A percentile compares a stretch with the other conserved stretches of the same genome.
Evolutionary conservation across 2,797 vertebrate species (phyloP).

Genomic region (Allobates femoralis): DNA sequence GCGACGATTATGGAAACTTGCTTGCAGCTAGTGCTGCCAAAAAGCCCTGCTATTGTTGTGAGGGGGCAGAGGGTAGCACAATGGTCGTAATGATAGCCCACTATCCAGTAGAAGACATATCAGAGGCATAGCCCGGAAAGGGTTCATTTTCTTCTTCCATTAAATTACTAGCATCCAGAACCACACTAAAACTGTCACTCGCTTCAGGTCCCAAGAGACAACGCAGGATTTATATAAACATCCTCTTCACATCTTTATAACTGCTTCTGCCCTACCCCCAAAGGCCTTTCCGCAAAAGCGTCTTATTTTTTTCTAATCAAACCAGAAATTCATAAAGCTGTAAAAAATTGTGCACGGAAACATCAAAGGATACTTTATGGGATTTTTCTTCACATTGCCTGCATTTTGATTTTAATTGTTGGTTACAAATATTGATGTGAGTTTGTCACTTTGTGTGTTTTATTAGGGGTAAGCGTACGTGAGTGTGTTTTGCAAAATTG

Average conservation of each 20-base stretch:
- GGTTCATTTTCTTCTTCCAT: slow-evolving; percentile 47
- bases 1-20: slow-evolving; percentile 34
- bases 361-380: slow-evolving; percentile 22
- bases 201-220: slow-evolving; percentile 42
- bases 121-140: slow-evolving; percentile 30
- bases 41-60: slow-evolving; percentile 26
- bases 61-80: slow-evolving; percentile 12
- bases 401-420: slow-evolving; percentile 27
- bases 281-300: slow-evolving; percentile 19
- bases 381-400: slow-evolving; percentile 14
- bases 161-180: slow-evolving; percentile 47
- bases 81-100: slow-evolving; percentile 31
- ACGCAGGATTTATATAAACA: slow-evolving; percentile 32
- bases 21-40: slow-evolving; percentile 30
- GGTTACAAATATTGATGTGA: slow-evolving; percentile 9
- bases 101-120: slow-evolving; percentile 7
- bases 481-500: slow-evolving; percentile 6
- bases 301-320: slow-evolving; percentile 23
- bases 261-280: slow-evolving; percentile 27
- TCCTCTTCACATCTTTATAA: slow-evolving; percentile 49
- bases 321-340: slow-evolving; percentile 23
- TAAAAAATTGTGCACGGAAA: slow-evolving; percentile 31
- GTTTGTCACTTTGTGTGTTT: slow-evolving; percentile 11
- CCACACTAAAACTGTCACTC: slow-evolving; percentile 40
- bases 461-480: slow-evolving; percentile 1